Evolutionary conservation across 2,888 invertebrate species (phyloP).

Genomic region (Pachliopta kotzebuea): DNA sequence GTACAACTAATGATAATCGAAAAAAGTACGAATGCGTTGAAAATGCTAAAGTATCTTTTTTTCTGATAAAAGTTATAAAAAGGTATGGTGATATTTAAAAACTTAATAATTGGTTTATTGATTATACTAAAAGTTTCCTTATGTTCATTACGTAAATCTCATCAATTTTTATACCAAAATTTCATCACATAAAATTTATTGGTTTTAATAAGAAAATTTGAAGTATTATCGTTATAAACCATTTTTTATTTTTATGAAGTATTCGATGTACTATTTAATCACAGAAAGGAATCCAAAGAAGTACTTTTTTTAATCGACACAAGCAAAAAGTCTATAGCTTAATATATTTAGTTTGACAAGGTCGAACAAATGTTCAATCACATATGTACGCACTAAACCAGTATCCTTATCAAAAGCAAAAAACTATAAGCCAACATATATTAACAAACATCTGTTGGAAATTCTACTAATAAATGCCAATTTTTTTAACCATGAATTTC

Average conservation of each 20-base stretch:
- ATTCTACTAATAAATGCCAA: not conserved
- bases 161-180: too few relatives aligned
- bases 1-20: too few relatives aligned
- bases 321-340: slow-evolving; percentile 11
- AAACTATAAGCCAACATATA: not conserved
- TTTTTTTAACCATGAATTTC: not conserved
- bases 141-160: too few relatives aligned
- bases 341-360: not conserved
- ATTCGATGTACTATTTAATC: slow-evolving; percentile 2
- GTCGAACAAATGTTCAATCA: not conserved
- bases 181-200: too few relatives aligned
- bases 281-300: not conserved
- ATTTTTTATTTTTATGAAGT: not conserved
- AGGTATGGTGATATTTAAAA: too few relatives aligned
- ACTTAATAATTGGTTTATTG: too few relatives aligned
- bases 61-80: too few relatives aligned
- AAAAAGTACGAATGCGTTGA: too few relatives aligned
- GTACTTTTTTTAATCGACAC: slow-evolving; percentile 6
- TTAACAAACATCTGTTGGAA: not conserved
- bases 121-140: too few relatives aligned
- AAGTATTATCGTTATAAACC: too few relatives aligned
- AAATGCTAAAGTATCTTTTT: too few relatives aligned
- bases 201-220: too few relatives aligned
- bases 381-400: not conserved
- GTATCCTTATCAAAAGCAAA: slow-evolving; percentile 2